Conservation (phyloP, 2,797 vertebrate species). For the Phylloscopus collybita region DNA sequence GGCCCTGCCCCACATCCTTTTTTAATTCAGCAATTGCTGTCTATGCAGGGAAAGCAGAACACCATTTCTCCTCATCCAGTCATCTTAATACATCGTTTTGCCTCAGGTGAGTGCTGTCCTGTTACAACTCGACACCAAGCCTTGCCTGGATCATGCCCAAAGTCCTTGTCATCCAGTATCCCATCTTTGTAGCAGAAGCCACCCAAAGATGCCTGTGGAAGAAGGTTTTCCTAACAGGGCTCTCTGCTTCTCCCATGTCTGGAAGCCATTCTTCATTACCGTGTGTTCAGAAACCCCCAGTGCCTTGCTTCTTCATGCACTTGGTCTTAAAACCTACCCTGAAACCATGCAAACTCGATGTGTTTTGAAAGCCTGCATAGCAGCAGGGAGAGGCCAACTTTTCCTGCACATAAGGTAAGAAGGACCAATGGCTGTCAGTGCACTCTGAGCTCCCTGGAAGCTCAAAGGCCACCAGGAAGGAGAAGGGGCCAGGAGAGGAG, state of each 20-base stretch:
- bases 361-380: background rate
- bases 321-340: background rate
- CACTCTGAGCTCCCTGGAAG: background rate
- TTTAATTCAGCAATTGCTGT: background rate
- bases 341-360: accelerated
- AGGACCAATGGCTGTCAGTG: background rate
- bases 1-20: accelerated
- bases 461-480: background rate
- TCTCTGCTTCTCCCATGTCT: background rate
- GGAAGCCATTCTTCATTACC: background rate
- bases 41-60: background rate
- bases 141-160: background rate
- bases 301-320: background rate
- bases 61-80: background rate
- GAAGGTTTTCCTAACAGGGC: background rate
- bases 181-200: background rate
- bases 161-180: background rate
- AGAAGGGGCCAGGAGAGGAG: background rate
- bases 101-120: background rate
- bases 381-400: background rate
- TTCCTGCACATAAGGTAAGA: background rate
- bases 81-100: background rate
- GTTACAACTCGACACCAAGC: background rate
- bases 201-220: background rate
- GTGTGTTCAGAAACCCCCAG: background rate